A percentile compares a stretch with the other conserved stretches of the same genome.
Evolutionary conservation across 1,140 invertebrate species (phyloP).

Genomic region (Saccostrea echinata): DNA sequence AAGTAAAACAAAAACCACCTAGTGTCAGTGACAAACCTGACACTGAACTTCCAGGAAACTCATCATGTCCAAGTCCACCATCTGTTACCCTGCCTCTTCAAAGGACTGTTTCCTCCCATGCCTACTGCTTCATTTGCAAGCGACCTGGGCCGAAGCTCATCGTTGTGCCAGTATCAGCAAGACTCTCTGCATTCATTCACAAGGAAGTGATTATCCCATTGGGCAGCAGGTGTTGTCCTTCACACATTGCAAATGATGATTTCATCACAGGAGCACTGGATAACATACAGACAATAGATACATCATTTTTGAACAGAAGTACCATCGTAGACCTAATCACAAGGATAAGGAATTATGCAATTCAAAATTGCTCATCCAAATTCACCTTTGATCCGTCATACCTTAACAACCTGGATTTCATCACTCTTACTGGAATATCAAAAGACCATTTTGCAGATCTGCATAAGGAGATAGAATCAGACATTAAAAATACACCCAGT

Average conservation of each 20-base stretch:
- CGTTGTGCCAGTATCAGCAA: too few relatives aligned
- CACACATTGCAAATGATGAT: slow-evolving; percentile 11
- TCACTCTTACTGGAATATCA: background rate
- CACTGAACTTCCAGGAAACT: background rate
- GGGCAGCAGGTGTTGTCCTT: too few relatives aligned
- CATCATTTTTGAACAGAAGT: background rate
- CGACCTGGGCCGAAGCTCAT: too few relatives aligned
- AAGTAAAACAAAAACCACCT: background rate
- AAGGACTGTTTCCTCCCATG: slow-evolving; percentile 7
- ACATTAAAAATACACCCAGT: background rate
- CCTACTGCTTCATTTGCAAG: too few relatives aligned
- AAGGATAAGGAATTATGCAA: background rate
- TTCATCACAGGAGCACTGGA: background rate
- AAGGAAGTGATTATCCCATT: too few relatives aligned
- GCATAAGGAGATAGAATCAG: background rate
- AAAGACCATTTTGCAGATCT: slow-evolving; percentile 3
- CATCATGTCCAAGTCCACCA: background rate
- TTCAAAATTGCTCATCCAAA: background rate
- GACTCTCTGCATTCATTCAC: too few relatives aligned
- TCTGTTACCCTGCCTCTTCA: background rate
- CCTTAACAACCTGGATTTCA: slow-evolving; percentile 13
- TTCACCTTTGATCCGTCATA: background rate
- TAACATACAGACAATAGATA: slow-evolving; percentile 4
- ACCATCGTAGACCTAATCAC: background rate
- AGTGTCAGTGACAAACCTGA: background rate